Conservation (phyloP, 1,140 invertebrate genomes). For the Spodoptera frugiperda region DNA sequence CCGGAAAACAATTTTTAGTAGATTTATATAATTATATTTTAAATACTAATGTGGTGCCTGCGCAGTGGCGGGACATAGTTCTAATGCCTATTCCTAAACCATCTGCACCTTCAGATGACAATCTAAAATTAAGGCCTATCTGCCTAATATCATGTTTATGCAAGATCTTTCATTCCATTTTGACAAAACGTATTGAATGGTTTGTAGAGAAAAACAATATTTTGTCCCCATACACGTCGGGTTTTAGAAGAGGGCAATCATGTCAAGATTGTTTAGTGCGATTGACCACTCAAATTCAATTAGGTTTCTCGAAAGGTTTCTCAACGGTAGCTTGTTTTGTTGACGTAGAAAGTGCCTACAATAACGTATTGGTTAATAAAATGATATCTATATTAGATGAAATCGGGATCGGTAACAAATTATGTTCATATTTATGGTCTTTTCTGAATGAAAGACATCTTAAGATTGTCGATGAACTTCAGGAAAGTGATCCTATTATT, state of each 20-base stretch:
- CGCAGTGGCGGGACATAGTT: neutral
- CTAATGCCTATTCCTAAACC: neutral
- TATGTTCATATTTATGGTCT: too few species aligned
- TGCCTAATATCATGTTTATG: neutral
- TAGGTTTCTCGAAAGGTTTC: neutral
- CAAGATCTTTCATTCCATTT: neutral
- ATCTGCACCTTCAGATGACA: neutral
- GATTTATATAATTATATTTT: neutral
- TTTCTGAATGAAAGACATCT: too few species aligned
- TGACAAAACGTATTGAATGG: neutral
- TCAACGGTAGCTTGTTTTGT: slow-evolving; percentile 12
- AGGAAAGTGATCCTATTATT: too few species aligned
- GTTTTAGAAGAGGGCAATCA: slow-evolving; percentile 7
- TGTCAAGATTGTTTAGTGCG: neutral
- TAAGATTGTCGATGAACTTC: too few species aligned
- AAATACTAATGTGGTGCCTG: neutral
- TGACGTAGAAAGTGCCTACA: slow-evolving; percentile 1
- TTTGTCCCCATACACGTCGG: neutral
- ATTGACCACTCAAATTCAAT: neutral
- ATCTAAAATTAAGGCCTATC: neutral
- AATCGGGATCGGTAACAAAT: too few species aligned
- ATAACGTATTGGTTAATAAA: slow-evolving; percentile 5
- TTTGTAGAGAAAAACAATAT: neutral
- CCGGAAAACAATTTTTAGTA: neutral
- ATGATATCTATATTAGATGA: too few species aligned